These are phyloP conservation scores for Elysia crispata DNA, from an alignment of 2,888 invertebrate species.

Conservation along the genomic window DNA sequence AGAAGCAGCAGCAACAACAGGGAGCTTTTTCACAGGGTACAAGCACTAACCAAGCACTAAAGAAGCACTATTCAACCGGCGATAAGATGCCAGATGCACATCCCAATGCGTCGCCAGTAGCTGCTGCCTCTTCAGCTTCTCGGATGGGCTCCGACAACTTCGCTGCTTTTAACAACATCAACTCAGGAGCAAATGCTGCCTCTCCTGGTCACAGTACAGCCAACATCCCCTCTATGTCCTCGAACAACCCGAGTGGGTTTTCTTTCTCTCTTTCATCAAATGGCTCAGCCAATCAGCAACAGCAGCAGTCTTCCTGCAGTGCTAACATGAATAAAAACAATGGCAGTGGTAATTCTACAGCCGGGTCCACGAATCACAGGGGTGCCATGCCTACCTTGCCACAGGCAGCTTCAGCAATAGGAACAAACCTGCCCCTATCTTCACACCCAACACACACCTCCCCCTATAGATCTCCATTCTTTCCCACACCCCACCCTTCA, in stretches of 20 bases:
- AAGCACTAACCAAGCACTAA: conserved; percentile 19
- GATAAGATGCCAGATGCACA: conserved; percentile 44
- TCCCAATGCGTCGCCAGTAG: conserved; percentile 24
- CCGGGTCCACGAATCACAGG: conserved; percentile 16
- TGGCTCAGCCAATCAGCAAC: conserved; percentile 21
- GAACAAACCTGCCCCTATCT: background rate
- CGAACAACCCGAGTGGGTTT: conserved; percentile 32
- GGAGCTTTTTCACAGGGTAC: background rate
- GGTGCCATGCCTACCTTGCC: conserved; percentile 21
- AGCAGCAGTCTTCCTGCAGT: conserved; percentile 46
- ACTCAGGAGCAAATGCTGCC: conserved; percentile 35
- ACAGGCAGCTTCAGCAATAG: background rate
- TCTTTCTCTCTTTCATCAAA: conserved; percentile 42
- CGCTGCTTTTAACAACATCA: conserved; percentile 36
- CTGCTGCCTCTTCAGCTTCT: conserved; percentile 9
- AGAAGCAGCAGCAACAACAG: background rate
- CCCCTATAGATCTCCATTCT: conserved; percentile 36
- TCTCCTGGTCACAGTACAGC: conserved; percentile 32
- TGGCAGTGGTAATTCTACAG: background rate
- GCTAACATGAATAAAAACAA: conserved; percentile 30
- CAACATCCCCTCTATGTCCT: conserved; percentile 42
- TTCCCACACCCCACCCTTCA: conserved; percentile 34
- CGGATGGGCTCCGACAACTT: conserved; percentile 39
- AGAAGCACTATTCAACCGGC: conserved; percentile 42
- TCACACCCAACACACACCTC: conserved; percentile 27